Evolutionary conservation across 2,797 vertebrate genomes (phyloP), one percentile per base, ranked within the genome.

Genomic region (Thaleichthys pacificus): DNA sequence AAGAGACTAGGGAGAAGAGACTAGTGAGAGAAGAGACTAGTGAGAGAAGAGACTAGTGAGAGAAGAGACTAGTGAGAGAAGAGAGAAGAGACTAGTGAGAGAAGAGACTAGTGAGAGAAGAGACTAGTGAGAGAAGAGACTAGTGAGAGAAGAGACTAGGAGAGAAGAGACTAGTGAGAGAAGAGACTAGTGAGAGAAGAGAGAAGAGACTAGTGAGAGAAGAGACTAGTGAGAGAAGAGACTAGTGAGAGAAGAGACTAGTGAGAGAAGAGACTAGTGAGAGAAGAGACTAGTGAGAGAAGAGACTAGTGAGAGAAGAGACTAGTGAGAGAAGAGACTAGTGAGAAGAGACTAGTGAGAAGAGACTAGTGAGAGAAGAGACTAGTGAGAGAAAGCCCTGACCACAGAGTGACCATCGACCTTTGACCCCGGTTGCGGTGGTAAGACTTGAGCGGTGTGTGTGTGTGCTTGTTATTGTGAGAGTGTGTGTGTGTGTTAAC

Each of bases 361-460:
- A n/a, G 32, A 28, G 11, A 12, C 11, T 3, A 17, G 9, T 7
- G 4, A 57, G 66, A 69, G 68, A 80, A 67, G 26, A 28, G 11
- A 12, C 11, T 0, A 17, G 9, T 7, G 4, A 57, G 66, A 70
- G 68, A 80, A 67, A 38, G 73, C 54, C 17, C 61, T 83, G 70
- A 22, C 51, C 19, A 4, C 15, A 5, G 11, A 63, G 28, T 15
- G 61, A 14, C 24, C 24, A 24, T 24, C 24, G 24, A 24, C 24
- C 24, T n/a, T n/a, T 24, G 24, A 24, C 24, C 24, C 24, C 24
- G 24, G 24, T 24, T 24, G 24, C 1, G 24, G 24, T 24, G 24
- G 24, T 1, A 24, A 24, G 1, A 24, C 24, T 61, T n/a, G 56
- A 51, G 5, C 12, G 30, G 63, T 54, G 57, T 22, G 30, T 15